These are phyloP conservation scores for Microctonus brassicae DNA, from an alignment of 2,888 invertebrate species.

Conservation along the genomic window DNA sequence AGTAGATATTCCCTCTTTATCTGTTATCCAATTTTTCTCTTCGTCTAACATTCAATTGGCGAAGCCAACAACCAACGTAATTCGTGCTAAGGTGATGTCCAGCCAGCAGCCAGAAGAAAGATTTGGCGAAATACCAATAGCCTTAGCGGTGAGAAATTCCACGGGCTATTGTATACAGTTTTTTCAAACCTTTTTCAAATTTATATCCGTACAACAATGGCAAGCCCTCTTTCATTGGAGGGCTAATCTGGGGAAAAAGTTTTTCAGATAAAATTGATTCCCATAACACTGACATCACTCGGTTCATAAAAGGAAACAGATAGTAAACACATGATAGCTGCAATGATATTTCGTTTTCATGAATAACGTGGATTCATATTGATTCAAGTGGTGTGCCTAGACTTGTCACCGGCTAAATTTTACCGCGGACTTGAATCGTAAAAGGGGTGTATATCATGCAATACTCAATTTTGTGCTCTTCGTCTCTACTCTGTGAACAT, in stretches of 20 bases:
- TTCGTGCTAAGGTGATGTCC: constrained; percentile 16
- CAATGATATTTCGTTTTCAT: constrained; percentile 36
- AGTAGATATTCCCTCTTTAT: constrained; percentile 32
- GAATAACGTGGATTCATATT: constrained; percentile 38
- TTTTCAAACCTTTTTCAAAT: constrained; percentile 51
- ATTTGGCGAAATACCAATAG: constrained; percentile 21
- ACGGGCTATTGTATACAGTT: constrained; percentile 53
- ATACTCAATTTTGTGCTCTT: background rate
- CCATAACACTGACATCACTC: constrained; percentile 31
- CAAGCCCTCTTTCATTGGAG: constrained; percentile 7
- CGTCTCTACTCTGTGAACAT: background rate
- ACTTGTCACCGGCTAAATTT: constrained; percentile 22
- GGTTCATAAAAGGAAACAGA: constrained; percentile 19
- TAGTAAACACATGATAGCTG: constrained; percentile 16
- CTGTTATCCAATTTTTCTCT: constrained; percentile 14
- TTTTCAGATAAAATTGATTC: constrained; percentile 35
- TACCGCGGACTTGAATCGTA: constrained; percentile 11
- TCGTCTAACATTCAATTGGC: constrained; percentile 18
- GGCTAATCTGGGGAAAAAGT: constrained; percentile 17
- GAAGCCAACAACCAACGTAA: constrained; percentile 15
- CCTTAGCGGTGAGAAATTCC: constrained; percentile 25
- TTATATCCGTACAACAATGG: background rate
- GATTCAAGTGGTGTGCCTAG: constrained; percentile 18
- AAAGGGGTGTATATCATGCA: constrained; percentile 6
- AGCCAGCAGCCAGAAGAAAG: constrained; percentile 1